Evolutionary conservation across 2,888 invertebrate species (phyloP).

Genomic region (Drosophila falleni): DNA sequence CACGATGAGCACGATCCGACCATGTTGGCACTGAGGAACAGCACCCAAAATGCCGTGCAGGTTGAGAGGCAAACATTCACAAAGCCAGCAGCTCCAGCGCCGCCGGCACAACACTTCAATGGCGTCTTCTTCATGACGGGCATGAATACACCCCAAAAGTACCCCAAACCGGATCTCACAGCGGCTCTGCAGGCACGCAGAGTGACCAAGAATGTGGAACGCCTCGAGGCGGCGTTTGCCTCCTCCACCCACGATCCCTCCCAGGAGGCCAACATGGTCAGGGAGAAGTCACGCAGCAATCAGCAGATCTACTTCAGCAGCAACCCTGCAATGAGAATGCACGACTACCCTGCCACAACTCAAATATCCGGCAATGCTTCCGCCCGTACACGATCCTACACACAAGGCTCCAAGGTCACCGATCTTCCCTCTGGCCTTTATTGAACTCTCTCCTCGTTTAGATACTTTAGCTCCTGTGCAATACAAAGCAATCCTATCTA

Average conservation of each 20-base stretch:
- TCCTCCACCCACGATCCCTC: constrained; percentile 61
- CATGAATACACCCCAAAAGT: constrained; percentile 86
- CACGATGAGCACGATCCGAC: constrained; percentile 85
- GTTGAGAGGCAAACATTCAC: constrained; percentile 19
- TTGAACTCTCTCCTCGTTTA: constrained; percentile 78
- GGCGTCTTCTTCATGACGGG: constrained; percentile 88
- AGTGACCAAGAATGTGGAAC: constrained; percentile 91
- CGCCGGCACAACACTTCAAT: constrained; percentile 86
- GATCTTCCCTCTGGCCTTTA: constrained; percentile 91
- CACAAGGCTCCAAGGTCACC: constrained; percentile 88
- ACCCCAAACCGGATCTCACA: constrained; percentile 85
- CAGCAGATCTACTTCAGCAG: constrained; percentile 85
- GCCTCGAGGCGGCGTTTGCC: constrained; percentile 88
- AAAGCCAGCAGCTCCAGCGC: constrained; percentile 71
- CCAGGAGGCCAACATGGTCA: constrained; percentile 88
- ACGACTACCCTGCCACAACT: constrained; percentile 81
- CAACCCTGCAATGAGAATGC: constrained; percentile 81
- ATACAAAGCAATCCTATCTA: constrained; percentile 51
- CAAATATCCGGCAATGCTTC: constrained; percentile 90
- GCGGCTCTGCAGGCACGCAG: constrained; percentile 88
- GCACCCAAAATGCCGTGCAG: constrained; percentile 49
- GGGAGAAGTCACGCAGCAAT: constrained; percentile 85
- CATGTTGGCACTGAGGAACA: constrained; percentile 83
- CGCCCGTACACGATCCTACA: constrained; percentile 83
- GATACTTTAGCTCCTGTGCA: constrained; percentile 62